Conservation (phyloP, 2,113 vertebrate species). For the Notechis scutatus region DNA sequence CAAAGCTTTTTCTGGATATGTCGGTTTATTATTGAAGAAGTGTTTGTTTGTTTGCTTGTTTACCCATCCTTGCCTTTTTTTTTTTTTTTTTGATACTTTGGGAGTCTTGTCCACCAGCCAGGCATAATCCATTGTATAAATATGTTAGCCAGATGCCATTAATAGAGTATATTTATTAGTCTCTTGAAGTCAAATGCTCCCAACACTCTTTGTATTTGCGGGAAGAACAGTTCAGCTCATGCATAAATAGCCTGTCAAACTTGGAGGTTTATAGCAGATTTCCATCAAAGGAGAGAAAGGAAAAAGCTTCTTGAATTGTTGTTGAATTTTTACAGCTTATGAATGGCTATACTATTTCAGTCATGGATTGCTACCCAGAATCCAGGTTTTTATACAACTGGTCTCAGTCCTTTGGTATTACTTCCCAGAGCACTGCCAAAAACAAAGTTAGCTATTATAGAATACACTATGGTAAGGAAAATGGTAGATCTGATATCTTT, state of each 20-base stretch:
- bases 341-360: not conserved
- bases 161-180: not conserved
- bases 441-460: not conserved
- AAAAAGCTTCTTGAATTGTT: not conserved
- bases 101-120: constrained; percentile 15
- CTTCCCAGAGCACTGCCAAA: not conserved
- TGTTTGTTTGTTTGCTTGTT: no score
- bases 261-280: not conserved
- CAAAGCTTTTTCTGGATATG: not conserved
- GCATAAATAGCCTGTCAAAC: not conserved
- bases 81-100: not conserved
- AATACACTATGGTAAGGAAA: not conserved
- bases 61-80: not conserved
- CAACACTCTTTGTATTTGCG: constrained; percentile 14
- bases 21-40: not conserved
- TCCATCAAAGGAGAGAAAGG: not conserved
- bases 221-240: constrained; percentile 1
- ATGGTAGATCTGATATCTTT: not conserved
- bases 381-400: not conserved
- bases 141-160: constrained; percentile 22
- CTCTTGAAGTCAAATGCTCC: constrained; percentile 13
- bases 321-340: not conserved
- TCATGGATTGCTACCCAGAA: not conserved
- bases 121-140: constrained; percentile 7
- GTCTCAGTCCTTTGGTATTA: not conserved